Percentiles rank a stretch among this genome's conserved stretches.
These are phyloP conservation scores for Nebria salina DNA, from an alignment of 2,888 invertebrate species.

Conservation along the genomic window DNA sequence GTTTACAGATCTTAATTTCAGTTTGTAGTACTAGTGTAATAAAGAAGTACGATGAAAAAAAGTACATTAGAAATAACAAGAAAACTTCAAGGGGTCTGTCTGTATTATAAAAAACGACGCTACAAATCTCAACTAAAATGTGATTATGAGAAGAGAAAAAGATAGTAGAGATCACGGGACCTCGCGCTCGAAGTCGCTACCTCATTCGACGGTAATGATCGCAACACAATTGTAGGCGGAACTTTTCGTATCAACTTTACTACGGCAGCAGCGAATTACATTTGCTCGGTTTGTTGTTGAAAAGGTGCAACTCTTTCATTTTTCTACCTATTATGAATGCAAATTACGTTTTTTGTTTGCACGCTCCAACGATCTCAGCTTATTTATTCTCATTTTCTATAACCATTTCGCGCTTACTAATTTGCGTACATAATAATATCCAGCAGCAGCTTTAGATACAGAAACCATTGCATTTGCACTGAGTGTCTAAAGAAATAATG, in stretches of 20 bases:
- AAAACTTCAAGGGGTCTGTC: conserved; percentile 37
- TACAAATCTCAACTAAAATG: conserved; percentile 44
- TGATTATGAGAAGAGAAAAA: conserved; percentile 32
- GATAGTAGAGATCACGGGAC: conserved; percentile 4
- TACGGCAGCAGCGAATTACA: background rate
- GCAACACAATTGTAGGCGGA: conserved; percentile 8
- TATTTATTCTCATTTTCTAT: conserved; percentile 30
- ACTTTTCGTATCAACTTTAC: conserved; percentile 15
- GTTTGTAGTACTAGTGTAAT: conserved; percentile 19
- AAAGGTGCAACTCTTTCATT: conserved; percentile 20
- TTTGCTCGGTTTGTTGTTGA: background rate
- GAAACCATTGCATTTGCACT: background rate
- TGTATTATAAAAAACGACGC: conserved; percentile 40
- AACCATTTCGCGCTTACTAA: conserved; percentile 19
- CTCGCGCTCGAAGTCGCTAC: background rate
- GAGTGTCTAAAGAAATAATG: conserved; percentile 6
- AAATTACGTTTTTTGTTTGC: conserved; percentile 38
- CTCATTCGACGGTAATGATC: conserved; percentile 10
- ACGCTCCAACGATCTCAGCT: background rate
- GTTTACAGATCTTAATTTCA: conserved; percentile 15
- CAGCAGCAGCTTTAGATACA: background rate
- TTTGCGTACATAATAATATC: conserved; percentile 27
- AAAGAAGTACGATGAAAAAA: conserved; percentile 31
- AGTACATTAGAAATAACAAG: conserved; percentile 46
- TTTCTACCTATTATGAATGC: conserved; percentile 43